Evolutionary conservation across 2,797 vertebrate genomes (phyloP), one percentile per base, ranked within the genome.

Genomic region (Chaunax sp.): DNA sequence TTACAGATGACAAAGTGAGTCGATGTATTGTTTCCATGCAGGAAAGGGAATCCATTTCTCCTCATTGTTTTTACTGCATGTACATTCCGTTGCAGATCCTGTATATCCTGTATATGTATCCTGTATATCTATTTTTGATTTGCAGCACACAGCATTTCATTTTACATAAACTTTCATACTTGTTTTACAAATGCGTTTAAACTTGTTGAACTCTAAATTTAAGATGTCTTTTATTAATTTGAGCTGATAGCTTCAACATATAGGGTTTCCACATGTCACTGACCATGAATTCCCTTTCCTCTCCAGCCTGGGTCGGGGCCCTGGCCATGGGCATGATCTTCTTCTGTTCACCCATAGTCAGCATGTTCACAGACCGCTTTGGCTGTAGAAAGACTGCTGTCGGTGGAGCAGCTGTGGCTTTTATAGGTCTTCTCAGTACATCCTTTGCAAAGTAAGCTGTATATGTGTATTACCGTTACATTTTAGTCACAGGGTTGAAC

Each of bases 301-400:
- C 18, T 81, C 53, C 70, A 97, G 97, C 97, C 56, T 98, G 96
- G 96, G 97, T 99, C 0, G 96, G 97, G 49, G 96, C 98, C 43
- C 87, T 99, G 61, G 95, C 97, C 66, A 99, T 98, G 96, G 97
- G 97, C 20, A 99, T 99, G 98, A 96, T 99, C 81, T 99, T 99
- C 90, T 95, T 99, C 92, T 99, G 97, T 86, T 99, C 97, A 49
- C 97, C 97, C 4, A 94, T 99, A 77, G 97, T 98, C 92, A 99
- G 97, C 91, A 97, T 99, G 95, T 99, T 99, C 93, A 99, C 98
- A 0, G 97, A 98, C 92, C 95, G 94, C 68, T 93, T 99, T 0
- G 97, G 98, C 87, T 99, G 98, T 80, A 93, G 96, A 88, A 98
- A 95, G 85, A 98, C 97, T 0, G 96, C 97, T 0, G 96, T 97